Evolutionary conservation across 1,140 invertebrate genomes (phyloP).

Genomic region (Heliothis subflexa): DNA sequence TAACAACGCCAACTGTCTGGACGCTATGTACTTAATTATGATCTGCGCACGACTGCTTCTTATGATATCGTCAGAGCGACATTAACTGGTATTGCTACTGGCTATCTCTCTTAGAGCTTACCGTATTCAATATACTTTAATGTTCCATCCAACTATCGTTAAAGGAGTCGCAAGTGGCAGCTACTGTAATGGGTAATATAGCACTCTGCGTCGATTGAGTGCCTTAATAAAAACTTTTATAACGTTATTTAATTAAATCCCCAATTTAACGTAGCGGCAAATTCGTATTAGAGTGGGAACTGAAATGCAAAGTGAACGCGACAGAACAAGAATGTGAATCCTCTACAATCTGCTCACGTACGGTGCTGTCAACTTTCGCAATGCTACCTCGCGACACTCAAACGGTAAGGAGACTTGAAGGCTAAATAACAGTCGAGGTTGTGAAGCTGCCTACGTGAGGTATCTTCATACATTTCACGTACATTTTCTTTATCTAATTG

Average conservation of each 20-base stretch:
- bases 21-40: conserved; percentile 50
- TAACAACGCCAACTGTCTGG: conserved; percentile 53
- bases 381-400: conserved; percentile 75
- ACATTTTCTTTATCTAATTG: not conserved
- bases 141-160: conserved; percentile 44
- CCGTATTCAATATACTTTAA: conserved; percentile 49
- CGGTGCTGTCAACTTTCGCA: conserved; percentile 82
- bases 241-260: conserved; percentile 54
- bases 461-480: conserved; percentile 46
- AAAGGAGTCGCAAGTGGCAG: conserved; percentile 31
- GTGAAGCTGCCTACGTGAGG: conserved; percentile 58
- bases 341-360: conserved; percentile 77
- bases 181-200: conserved; percentile 41
- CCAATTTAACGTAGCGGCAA: conserved; percentile 39
- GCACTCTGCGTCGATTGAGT: conserved; percentile 21
- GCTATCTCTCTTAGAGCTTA: conserved; percentile 21
- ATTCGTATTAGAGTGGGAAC: conserved; percentile 61
- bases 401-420: conserved; percentile 75
- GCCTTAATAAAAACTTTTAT: conserved; percentile 49
- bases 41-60: conserved; percentile 55
- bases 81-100: conserved; percentile 29
- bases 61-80: conserved; percentile 52
- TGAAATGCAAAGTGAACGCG: conserved; percentile 62
- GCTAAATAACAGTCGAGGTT: conserved; percentile 69
- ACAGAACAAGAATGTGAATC: conserved; percentile 69